Percentiles rank a stretch among this genome's conserved stretches.
Evolutionary conservation across 1,140 invertebrate genomes (phyloP).

Genomic region (Drosophila kanapiae): DNA sequence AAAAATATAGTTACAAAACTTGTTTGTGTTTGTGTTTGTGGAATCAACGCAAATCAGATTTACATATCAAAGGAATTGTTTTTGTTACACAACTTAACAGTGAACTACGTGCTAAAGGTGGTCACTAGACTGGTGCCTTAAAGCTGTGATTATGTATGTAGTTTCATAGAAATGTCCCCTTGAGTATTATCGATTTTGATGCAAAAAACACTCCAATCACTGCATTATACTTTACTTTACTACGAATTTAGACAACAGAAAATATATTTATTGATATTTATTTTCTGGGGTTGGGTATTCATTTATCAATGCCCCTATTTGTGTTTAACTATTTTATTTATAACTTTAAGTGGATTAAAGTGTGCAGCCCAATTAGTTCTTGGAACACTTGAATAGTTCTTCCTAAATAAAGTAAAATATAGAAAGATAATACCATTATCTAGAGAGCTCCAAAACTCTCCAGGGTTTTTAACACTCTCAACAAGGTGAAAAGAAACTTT

Average conservation of each 20-base stretch:
- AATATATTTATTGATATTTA: not conserved
- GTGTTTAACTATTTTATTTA: not conserved
- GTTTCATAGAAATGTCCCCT: constrained; percentile 23
- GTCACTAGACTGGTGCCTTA: constrained; percentile 42
- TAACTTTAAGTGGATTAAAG: not conserved
- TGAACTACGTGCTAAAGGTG: constrained; percentile 37
- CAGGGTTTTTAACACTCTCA: no score
- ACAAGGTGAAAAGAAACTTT: no score
- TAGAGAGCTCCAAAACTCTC: no score
- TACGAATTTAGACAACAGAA: not conserved
- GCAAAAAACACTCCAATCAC: constrained; percentile 5
- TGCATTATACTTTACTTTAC: not conserved
- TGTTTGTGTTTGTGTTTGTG: constrained; percentile 40
- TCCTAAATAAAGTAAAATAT: not conserved
- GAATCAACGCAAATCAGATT: constrained; percentile 72
- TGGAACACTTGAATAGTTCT: not conserved
- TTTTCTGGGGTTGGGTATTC: not conserved
- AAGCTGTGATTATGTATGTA: constrained; percentile 16
- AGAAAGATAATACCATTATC: constrained; percentile 4
- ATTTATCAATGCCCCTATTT: no score
- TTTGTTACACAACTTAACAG: constrained; percentile 37
- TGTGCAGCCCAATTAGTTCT: not conserved
- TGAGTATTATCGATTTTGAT: constrained; percentile 33
- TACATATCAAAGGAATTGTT: constrained; percentile 69
- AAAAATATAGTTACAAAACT: constrained; percentile 49